phyloP scores from a whole-genome alignment of 1,140 invertebrate genomes.

The Yoshiicerus persimilis region DNA sequence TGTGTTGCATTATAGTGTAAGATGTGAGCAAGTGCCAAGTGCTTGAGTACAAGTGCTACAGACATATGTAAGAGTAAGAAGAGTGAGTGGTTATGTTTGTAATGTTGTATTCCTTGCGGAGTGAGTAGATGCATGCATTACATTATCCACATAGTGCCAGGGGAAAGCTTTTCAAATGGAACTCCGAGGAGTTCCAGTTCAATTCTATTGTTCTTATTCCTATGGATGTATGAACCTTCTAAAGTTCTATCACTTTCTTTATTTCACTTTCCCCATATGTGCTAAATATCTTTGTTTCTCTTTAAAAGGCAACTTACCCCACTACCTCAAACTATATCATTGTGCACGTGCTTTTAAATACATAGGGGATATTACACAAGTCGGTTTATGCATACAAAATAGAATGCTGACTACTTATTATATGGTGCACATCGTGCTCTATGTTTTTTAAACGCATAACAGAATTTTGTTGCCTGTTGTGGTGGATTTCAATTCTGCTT shows the following conservation, averaged over 20 bases:
- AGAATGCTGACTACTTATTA: no score
- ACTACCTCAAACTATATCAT: background rate
- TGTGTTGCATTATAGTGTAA: background rate
- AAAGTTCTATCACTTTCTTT: background rate
- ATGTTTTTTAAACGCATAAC: background rate
- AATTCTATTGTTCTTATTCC: background rate
- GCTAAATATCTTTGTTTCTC: constrained; percentile 2
- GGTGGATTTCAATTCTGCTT: background rate
- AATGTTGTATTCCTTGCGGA: background rate
- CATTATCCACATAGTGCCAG: background rate
- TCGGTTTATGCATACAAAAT: background rate
- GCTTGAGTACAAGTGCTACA: background rate
- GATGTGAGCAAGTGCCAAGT: background rate
- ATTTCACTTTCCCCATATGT: constrained; percentile 11
- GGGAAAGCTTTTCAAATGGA: constrained; percentile 19
- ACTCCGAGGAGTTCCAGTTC: background rate
- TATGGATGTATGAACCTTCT: background rate
- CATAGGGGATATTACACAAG: background rate
- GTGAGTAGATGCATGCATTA: background rate
- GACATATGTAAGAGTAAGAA: background rate
- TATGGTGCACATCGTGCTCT: background rate
- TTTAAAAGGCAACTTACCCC: background rate
- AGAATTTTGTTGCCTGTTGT: background rate
- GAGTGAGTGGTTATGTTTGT: background rate
- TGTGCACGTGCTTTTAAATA: background rate